Evolutionary conservation across 2,888 invertebrate species (phyloP), one percentile per base, ranked within the genome.

Genomic region (Dichetophora obliterata): DNA sequence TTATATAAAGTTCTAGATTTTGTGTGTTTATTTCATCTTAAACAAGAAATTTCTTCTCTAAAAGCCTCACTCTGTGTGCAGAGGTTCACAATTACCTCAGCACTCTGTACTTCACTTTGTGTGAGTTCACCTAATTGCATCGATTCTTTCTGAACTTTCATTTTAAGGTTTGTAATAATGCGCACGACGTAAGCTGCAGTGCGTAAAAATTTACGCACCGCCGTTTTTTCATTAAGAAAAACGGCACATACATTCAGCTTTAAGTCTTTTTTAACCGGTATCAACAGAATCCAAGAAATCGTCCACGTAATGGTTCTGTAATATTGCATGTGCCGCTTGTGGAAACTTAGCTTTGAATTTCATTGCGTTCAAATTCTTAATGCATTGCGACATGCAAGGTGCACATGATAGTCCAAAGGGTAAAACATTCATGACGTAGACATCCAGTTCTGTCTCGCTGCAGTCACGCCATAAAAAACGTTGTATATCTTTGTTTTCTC

Each of bases 361-460:
- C 16, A 70, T 74, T 2, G 76, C 75, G 66, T 76, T 77, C 22
- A 24, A 72, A 57, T 78, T 78, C 22, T 78, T 78, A 5, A 75
- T 27, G 52, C 72, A 78, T 75, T 77, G 73, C 0, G 75, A 75
- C 8, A 75, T 68, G 50, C 54, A 50, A 0, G 76, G 75, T 24
- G 79, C 59, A 31, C 75, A 77, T 19, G 76, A 77, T 11, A 75
- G 74, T 0, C 77, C 77, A 69, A 76, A 77, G 50, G 73, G 76
- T 71, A 77, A 77, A 0, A 77, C 70, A 57, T 77, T 76, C 76
- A 72, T 78, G 3, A 76, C 43, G 5, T 76, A 78, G 37, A 77
- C 52, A 43, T 77, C 73, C 2, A 27, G 27, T 14, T 24, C 4
- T 24, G 31, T 31, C 3, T 24, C n/a, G 5, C 14, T 22, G 3